A percentile compares a stretch with the other conserved stretches of the same genome.
These are phyloP conservation scores for Monodelphis domestica DNA, from an alignment of 2,797 vertebrate species.

Conservation along the genomic window DNA sequence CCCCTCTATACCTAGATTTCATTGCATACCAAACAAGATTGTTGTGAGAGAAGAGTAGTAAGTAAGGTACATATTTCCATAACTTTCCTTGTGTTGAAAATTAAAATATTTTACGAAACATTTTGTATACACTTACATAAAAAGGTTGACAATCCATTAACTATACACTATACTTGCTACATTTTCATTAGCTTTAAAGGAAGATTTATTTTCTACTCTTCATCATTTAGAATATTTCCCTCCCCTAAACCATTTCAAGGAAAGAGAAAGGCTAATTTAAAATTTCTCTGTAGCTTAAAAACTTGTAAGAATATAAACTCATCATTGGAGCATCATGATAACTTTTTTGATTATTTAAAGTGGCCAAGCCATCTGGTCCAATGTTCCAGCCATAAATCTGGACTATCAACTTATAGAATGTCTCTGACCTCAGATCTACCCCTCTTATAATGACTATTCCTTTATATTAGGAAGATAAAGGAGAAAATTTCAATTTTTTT, in stretches of 20 bases:
- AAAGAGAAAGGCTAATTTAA: slow-evolving; percentile 53
- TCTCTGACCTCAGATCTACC: slow-evolving; percentile 62
- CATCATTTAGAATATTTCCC: slow-evolving; percentile 55
- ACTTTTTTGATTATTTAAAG: slow-evolving; percentile 64
- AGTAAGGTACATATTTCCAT: not conserved
- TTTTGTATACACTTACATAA: not conserved
- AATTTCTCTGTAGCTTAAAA: slow-evolving; percentile 63
- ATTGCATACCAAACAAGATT: not conserved
- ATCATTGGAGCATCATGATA: slow-evolving; percentile 64
- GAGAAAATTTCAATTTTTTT: slow-evolving; percentile 56
- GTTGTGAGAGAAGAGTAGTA: not conserved
- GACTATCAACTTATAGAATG: slow-evolving; percentile 55
- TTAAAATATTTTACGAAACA: not conserved
- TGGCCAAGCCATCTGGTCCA: slow-evolving; percentile 37
- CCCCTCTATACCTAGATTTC: not conserved
- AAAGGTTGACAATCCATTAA: not conserved
- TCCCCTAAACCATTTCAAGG: slow-evolving; percentile 50
- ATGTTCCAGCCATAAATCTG: slow-evolving; percentile 39
- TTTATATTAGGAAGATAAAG: slow-evolving; percentile 70
- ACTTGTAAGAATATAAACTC: slow-evolving; percentile 64
- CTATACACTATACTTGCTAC: slow-evolving; percentile 2
- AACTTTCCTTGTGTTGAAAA: not conserved
- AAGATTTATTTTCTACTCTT: slow-evolving; percentile 43
- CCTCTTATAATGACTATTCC: slow-evolving; percentile 62
- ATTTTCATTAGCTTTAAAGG: slow-evolving; percentile 8